Conservation (phyloP, 2,888 invertebrate species). For the Dermolepida albohirtum region DNA sequence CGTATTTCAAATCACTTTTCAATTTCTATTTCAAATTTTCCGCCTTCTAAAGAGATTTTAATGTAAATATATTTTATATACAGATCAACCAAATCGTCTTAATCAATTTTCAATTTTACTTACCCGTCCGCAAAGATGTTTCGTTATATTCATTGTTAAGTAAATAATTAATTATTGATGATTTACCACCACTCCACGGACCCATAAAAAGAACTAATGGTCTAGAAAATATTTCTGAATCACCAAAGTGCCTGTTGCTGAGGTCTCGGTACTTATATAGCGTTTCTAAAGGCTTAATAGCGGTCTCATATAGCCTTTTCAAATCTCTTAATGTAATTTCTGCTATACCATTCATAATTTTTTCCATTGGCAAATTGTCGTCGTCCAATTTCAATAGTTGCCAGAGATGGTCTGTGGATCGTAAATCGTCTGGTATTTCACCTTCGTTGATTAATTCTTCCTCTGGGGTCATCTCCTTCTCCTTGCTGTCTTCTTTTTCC, state of each 20-base stretch:
- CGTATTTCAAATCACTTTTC: no score
- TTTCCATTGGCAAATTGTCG: constrained; percentile 78
- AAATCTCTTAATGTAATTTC: constrained; percentile 85
- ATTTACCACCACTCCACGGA: constrained; percentile 97
- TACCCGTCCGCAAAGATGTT: constrained; percentile 88
- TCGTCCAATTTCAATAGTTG: constrained; percentile 84
- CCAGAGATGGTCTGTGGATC: constrained; percentile 83
- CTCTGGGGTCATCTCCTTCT: constrained; percentile 67
- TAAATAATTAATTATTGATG: constrained; percentile 92
- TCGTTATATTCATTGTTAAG: constrained; percentile 87
- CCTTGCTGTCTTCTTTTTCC: constrained; percentile 46
- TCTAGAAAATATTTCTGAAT: constrained; percentile 95
- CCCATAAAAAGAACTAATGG: constrained; percentile 94
- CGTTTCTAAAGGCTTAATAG: constrained; percentile 91
- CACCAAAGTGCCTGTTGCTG: constrained; percentile 91
- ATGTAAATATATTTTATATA: no score
- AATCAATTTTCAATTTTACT: not conserved
- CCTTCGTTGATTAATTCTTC: constrained; percentile 73
- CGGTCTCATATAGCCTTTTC: constrained; percentile 86
- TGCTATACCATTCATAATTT: constrained; percentile 78
- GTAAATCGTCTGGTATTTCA: constrained; percentile 80
- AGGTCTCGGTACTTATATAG: constrained; percentile 92
- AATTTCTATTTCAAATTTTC: no score
- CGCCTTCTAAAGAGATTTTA: no score
- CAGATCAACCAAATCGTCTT: no score